These are phyloP conservation scores for Semaprochilodus insignis DNA, from an alignment of 2,797 vertebrate genomes.

Conservation along the genomic window DNA sequence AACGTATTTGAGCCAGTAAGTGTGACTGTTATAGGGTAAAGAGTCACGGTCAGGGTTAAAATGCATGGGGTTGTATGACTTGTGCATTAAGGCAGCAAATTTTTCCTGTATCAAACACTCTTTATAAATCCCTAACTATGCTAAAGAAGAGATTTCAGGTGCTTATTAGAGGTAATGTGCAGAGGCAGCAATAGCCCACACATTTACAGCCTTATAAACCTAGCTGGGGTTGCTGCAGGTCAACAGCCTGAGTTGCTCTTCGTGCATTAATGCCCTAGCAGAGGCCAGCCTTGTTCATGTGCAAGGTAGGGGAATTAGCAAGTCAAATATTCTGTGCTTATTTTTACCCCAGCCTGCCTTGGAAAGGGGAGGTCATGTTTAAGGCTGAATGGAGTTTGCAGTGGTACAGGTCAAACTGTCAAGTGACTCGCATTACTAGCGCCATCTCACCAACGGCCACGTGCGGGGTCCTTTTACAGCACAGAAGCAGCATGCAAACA, in stretches of 20 bases:
- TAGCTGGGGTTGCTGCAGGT: conserved; percentile 9
- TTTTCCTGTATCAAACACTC: too few relatives aligned
- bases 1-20: neutral
- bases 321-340: conserved; percentile 40
- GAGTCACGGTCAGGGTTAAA: neutral
- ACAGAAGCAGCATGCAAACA: neutral
- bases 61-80: neutral
- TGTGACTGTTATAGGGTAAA: neutral
- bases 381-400: conserved; percentile 35
- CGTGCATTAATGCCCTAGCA: conserved; percentile 11
- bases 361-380: conserved; percentile 28
- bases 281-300: conserved; percentile 10
- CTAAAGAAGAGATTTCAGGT: neutral
- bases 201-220: conserved; percentile 10
- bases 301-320: conserved; percentile 22
- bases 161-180: conserved; percentile 4
- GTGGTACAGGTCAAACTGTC: conserved; percentile 45
- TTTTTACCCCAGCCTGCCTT: conserved; percentile 31
- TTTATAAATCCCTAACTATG: neutral
- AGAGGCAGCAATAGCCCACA: neutral
- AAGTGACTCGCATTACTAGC: conserved; percentile 46
- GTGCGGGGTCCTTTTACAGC: conserved; percentile 1
- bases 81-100: neutral
- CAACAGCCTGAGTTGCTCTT: conserved; percentile 14
- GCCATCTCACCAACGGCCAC: conserved; percentile 25